Base-by-base conservation (phyloP, 2,888 invertebrate genomes). In the Resseliella maxima region DNA sequence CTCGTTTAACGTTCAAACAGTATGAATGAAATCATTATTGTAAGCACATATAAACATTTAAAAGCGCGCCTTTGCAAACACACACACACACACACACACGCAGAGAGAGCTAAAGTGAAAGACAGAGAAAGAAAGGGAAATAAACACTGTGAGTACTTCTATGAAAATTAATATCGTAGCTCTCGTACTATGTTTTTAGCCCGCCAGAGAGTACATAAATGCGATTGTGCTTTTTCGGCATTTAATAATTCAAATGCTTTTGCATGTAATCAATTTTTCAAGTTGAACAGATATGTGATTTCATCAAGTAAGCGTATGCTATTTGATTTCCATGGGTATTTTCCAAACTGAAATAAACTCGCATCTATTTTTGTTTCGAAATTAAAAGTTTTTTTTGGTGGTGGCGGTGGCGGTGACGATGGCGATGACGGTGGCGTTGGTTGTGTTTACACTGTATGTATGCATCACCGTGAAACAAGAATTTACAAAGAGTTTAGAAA, bases 231-330 rank as follows among this genome's bases (percentile, higher is more conserved):
- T 72, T 72, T 31, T 72, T 72, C 31, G 27, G 35, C 35, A 72
- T 72, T 72, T 35, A 41, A 72, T 72, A 72, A 72, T 72, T 72
- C 31, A 72, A 72, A 72, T 72, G 72, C 72, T 72, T 27, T 72
- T 72, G 31, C 72, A 12, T 72, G 27, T 27, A 72, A 72, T 72
- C 27, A 72, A 72, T 72, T 72, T 72, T 72, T 72, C 72, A 72
- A 31, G 12, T 31, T 18, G 27, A 72, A 35, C 10, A 27, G 72
- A 72, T 72, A 31, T 31, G 31, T n/a, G 31, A 72, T 59, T 15
- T 59, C 24, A 59, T 59, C 59, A 59, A 59, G 59, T 59, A 24
- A 24, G 59, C 59, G 59, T 59, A 24, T 21, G 50, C 2, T 21
- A 21, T 50, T 50, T 10, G 21, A 12, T 50, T 41, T 41, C 5